Conservation (phyloP, 1,140 invertebrate species). For the Temnothorax nylanderi region DNA sequence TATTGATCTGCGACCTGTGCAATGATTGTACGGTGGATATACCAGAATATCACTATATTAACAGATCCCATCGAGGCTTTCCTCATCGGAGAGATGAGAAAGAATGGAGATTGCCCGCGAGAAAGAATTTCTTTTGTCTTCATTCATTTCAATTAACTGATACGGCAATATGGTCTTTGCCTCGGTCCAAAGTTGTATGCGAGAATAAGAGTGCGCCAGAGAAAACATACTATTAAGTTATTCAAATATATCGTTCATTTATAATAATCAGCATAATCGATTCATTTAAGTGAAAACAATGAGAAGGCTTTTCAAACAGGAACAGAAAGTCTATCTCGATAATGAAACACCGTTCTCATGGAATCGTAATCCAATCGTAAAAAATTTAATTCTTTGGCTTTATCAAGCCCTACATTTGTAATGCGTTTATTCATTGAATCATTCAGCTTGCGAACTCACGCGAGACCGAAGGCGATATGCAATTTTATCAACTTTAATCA, state of each 20-base stretch:
- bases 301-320: neutral
- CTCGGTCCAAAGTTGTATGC: neutral
- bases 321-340: neutral
- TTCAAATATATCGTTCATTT: neutral
- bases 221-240: neutral
- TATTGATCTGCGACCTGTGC: constrained; percentile 61
- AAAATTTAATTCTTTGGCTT: constrained; percentile 8
- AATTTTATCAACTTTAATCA: constrained; percentile 49
- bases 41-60: constrained; percentile 45
- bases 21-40: constrained; percentile 58
- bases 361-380: neutral
- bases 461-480: neutral
- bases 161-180: constrained; percentile 5
- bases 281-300: neutral
- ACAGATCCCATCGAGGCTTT: constrained; percentile 25
- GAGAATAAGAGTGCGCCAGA: neutral
- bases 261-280: neutral
- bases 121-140: constrained; percentile 1
- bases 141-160: constrained; percentile 49
- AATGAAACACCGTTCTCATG: neutral
- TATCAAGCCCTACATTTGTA: neutral
- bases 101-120: neutral
- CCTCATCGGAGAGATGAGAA: neutral
- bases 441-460: neutral
- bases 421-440: neutral